Conservation (phyloP, 2,797 vertebrate species). For the Podargus strigoides region DNA sequence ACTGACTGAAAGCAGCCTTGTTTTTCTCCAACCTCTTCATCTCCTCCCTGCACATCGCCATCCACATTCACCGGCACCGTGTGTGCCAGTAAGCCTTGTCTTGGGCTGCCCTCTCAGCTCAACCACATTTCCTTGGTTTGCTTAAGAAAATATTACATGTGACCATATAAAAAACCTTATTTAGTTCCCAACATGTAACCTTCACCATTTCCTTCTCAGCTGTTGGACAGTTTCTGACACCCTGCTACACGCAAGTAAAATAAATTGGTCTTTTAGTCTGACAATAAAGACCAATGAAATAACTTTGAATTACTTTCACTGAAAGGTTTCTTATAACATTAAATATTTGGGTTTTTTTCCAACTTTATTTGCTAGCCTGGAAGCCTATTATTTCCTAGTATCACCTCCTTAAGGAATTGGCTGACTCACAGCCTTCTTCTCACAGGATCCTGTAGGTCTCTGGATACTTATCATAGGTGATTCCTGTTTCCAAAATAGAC, state of each 20-base stretch:
- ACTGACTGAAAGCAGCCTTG: not conserved
- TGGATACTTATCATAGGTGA: not conserved
- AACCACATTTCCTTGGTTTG: not conserved
- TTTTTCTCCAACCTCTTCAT: not conserved
- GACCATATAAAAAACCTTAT: not conserved
- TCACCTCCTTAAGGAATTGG: not conserved
- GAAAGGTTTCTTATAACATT: not conserved
- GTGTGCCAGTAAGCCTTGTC: not conserved
- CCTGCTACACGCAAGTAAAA: not conserved
- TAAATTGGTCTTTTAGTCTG: not conserved
- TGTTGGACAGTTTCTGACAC: not conserved
- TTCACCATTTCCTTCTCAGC: not conserved
- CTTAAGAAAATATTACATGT: not conserved
- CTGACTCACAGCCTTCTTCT: not conserved
- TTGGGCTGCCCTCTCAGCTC: not conserved
- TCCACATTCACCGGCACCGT: fast-evolving
- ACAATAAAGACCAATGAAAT: not conserved
- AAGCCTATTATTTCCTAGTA: not conserved
- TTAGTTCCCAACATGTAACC: not conserved
- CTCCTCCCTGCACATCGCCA: not conserved
- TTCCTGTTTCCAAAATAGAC: not conserved
- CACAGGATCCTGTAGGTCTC: not conserved
- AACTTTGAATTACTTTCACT: not conserved
- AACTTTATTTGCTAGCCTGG: not conserved
- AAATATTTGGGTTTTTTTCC: not conserved